These are phyloP conservation scores for Oncorhynchus kisutch DNA, from an alignment of 2,113 vertebrate species.

Conservation along the genomic window DNA sequence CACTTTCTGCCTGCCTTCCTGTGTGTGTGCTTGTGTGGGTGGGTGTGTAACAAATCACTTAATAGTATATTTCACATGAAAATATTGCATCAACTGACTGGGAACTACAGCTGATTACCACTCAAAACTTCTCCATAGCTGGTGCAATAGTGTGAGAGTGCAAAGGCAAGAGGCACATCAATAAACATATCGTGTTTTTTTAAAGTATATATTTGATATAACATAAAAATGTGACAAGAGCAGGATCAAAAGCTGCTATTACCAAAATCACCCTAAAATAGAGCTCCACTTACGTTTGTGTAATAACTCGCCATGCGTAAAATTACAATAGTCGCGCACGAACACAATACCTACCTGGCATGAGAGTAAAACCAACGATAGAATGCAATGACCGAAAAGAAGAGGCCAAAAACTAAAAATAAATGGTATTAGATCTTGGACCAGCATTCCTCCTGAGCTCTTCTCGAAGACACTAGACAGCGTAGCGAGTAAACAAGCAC, in stretches of 20 bases:
- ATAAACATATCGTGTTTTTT: too few species aligned
- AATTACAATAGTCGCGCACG: slow-evolving; percentile 38
- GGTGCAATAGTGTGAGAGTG: too few species aligned
- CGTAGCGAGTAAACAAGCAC: slow-evolving; percentile 61
- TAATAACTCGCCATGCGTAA: slow-evolving; percentile 49
- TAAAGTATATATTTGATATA: too few species aligned
- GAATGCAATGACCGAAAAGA: slow-evolving; percentile 73
- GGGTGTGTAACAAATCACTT: too few species aligned
- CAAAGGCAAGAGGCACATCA: too few species aligned
- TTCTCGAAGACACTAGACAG: slow-evolving; percentile 67
- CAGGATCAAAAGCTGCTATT: neutral
- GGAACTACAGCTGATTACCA: too few species aligned
- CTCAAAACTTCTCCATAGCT: too few species aligned
- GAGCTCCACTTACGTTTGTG: slow-evolving; percentile 41
- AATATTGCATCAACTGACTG: too few species aligned
- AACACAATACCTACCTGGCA: slow-evolving; percentile 68
- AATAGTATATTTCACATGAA: too few species aligned
- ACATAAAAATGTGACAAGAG: too few species aligned
- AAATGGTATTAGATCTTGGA: slow-evolving; percentile 73
- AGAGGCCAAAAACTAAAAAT: slow-evolving; percentile 75
- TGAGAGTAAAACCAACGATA: slow-evolving; percentile 72
- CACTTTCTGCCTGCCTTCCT: too few species aligned
- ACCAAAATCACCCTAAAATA: slow-evolving; percentile 25
- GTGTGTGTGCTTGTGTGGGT: too few species aligned
- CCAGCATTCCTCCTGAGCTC: slow-evolving; percentile 74